Evolutionary conservation across 2,113 vertebrate species (phyloP), one percentile per base, ranked within the genome.

Genomic region (Acrocephalus arundinaceus): DNA sequence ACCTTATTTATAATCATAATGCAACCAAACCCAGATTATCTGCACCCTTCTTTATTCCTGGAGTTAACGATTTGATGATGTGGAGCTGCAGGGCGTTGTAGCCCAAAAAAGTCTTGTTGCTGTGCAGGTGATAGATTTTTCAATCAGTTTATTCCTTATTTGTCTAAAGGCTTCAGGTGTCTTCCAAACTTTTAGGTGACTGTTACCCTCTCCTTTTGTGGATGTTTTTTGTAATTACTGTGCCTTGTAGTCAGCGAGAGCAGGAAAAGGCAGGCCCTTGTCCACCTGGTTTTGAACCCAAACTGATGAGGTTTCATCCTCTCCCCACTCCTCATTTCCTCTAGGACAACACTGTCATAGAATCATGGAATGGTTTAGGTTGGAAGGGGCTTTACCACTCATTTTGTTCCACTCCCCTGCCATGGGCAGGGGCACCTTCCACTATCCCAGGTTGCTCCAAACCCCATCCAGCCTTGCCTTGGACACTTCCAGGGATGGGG

Each of bases 171-270:
- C 46, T 63, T 78, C 19, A 11, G 30, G 17, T 0, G 0, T 19
- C 9, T 25, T 63, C 21, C 4, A 19, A 25, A 16, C 37, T 23
- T 70, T 25, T 14, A 46, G n/a, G 30, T 43, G 11, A 28, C 17
- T 1, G 0, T 27, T 81, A 67, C 7, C 5, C 25, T 59, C 24
- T 70, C 3, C 8, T 14, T 49, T 76, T 41, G 11, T 49, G 33
- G 2, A 4, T 9, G 3, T 22, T 8, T n/a, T 78, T 3, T 19
- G 13, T 71, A 52, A n/a, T 71, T 43, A 16, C 15, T 27, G 13
- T 57, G 15, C 13, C 8, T 49, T 33, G 7, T 0, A 2, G 46
- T 13, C 31, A 37, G 24, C 0, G 4, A 28, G 9, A 73, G 70
- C 35, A 57, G 31, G 52, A 43, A 28, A 11, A 66, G 11, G 18